Percentiles rank a stretch among this genome's conserved stretches.
Evolutionary conservation across 2,797 vertebrate species (phyloP).

Genomic region (Gila robusta): DNA sequence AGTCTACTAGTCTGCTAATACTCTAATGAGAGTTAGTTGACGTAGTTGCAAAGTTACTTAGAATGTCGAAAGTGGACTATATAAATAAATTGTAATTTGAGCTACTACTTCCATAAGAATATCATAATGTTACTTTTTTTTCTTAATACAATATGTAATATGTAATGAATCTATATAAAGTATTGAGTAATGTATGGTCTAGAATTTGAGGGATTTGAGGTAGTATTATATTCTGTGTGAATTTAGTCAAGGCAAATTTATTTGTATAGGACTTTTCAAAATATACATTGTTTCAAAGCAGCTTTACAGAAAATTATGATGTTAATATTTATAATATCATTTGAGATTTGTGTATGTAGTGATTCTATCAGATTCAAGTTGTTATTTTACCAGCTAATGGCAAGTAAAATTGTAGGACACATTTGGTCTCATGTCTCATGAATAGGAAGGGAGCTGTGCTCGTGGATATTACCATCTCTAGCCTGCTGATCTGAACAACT

Average conservation of each 20-base stretch:
- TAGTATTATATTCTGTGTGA: neutral
- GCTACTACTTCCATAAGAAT: neutral
- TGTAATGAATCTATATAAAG: neutral
- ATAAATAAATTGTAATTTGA: neutral
- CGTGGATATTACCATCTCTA: slow-evolving; percentile 62
- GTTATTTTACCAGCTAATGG: neutral
- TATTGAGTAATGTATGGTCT: neutral
- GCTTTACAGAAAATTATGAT: neutral
- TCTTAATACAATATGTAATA: neutral
- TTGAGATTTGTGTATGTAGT: neutral
- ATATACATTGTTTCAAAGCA: neutral
- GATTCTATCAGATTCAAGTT: neutral
- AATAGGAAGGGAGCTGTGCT: slow-evolving; percentile 43
- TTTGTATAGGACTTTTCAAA: neutral
- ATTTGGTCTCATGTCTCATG: neutral
- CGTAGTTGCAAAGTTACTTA: neutral
- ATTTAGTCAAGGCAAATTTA: neutral
- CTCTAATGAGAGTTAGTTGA: neutral
- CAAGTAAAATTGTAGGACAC: neutral
- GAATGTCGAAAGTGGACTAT: neutral
- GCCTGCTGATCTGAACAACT: slow-evolving; percentile 65
- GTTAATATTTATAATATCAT: neutral
- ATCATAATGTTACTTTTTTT: neutral
- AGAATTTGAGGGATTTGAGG: neutral
- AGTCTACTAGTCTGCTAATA: no score